Base-by-base conservation (phyloP, 2,797 vertebrate species). In the Tiaroga cobitis region DNA sequence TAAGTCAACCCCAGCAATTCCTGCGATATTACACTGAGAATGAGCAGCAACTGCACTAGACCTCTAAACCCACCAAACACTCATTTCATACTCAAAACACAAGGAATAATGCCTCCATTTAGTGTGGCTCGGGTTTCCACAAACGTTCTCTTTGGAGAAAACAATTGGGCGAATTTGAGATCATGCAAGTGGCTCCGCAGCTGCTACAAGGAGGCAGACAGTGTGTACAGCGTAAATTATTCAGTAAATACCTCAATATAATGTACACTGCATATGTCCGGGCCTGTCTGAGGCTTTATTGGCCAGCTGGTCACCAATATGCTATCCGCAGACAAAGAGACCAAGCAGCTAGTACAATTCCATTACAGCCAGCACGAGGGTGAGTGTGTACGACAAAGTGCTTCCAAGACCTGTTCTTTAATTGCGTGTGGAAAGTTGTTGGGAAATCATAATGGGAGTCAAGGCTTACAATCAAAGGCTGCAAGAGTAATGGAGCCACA, bases 291-390 rank as follows among this genome's bases (percentile, higher is more conserved):
- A 91, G 91, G 91, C 92, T 94, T 95, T 94, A 95, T 95, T 93
- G 93, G 94, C 95, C 95, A 96, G 95, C 95, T 96, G 95, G 95
- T 95, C 95, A 95, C 93, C 95, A 96, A 95, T 95, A 96, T 95
- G 95, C 94, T 92, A 91, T 91, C 89, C 83, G 89, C 92, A 86
- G 89, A 94, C 93, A 92, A 92, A 94, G 92, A 86, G 90, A 90
- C 92, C 92, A 93, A 93, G 67, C 67, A 56, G 80, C 49, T 70
- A 70, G 80, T 15, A 13, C 80, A 70, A 81, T 81, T 81, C 68
- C 68, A 72, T 81, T 81, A 93, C 93, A 93, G 91, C 89, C 89
- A 70, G 41, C 90, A 88, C 91, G 91, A 91, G 29, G 19, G 34
- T 19, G 39, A 74, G 79, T 8, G 61, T 21, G 24, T 74, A 24